Evolutionary conservation across 2,113 vertebrate genomes (phyloP), one percentile per base, ranked within the genome.

Genomic region (Lethenteron reissneri): DNA sequence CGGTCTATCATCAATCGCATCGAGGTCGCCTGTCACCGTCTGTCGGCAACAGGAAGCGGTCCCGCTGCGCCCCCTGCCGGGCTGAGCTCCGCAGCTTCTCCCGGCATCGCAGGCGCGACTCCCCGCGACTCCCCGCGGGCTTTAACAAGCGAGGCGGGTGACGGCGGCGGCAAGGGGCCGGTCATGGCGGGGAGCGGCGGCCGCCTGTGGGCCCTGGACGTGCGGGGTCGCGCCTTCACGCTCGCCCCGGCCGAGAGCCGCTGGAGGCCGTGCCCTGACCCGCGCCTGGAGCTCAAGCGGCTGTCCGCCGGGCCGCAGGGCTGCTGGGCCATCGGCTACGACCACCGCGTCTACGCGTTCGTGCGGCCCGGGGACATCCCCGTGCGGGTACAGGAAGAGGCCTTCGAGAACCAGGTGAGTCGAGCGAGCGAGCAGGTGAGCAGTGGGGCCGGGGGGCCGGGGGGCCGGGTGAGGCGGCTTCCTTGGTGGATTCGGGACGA

Each of bases 291-390:
- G 76, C 89, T 97, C 78, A 99, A 95, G 73, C 80, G 94, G 0
- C 80, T 90, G 74, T 82, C 88, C 2, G 86, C 89, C 0, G 80
- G 82, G 75, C 81, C 81, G 8, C 84, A 85, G 75, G 89, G 89
- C 80, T 95, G 89, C 82, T 99, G 92, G 94, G 89, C 87, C 74
- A 88, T 99, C 13, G 92, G 85, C 71, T 90, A 87, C 0, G 89
- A 99, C 76, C 87, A 90, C 72, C 84, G 82, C 70, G 83, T 97
- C 41, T 92, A 97, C 72, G 78, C 92, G 77, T 89, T 86, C 0
- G 78, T 99, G 71, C 84, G 87, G 3, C 83, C 86, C 2, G 87
- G 85, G 0, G 90, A 95, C 0, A 79, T 97, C 70, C 86, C 88
- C 4, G 84, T 95, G 72, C 86, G 92, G 57, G 83, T 82, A 80